These are phyloP conservation scores for Erethizon dorsatum DNA, from an alignment of 2,797 vertebrate species.

Conservation along the genomic window DNA sequence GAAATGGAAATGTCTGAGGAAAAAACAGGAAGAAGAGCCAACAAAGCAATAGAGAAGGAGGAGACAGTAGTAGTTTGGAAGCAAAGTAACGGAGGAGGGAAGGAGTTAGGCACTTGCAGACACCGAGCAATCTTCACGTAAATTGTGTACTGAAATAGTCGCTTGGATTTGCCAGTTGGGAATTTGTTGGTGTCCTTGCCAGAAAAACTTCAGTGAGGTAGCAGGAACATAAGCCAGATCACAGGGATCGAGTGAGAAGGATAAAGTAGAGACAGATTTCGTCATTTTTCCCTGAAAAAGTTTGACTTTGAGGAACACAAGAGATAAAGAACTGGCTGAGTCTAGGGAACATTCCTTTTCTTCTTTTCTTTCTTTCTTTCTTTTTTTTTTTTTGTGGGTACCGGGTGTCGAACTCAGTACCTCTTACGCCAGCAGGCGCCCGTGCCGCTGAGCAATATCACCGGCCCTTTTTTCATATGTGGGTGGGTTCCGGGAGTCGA, in stretches of 20 bases:
- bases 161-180: not conserved
- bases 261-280: not conserved
- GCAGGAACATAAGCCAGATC: constrained; percentile 44
- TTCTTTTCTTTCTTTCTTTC: not conserved
- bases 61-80: not conserved
- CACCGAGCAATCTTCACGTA: not conserved
- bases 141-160: constrained; percentile 21
- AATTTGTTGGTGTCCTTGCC: constrained; percentile 27
- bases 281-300: constrained; percentile 39
- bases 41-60: not conserved
- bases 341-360: not conserved
- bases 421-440: too few relatives aligned
- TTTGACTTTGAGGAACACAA: constrained; percentile 50
- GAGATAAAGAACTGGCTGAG: constrained; percentile 40
- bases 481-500: too few relatives aligned
- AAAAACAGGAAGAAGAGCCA: not conserved
- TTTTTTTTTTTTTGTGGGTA: too few relatives aligned
- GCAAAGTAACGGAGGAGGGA: not conserved
- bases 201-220: constrained; percentile 25
- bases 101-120: not conserved
- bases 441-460: too few relatives aligned
- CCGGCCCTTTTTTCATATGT: too few relatives aligned
- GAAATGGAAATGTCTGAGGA: constrained; percentile 8
- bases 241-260: not conserved
- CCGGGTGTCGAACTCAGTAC: too few relatives aligned